Conservation (phyloP, 2,888 invertebrate species). For the Perdita meconis region DNA sequence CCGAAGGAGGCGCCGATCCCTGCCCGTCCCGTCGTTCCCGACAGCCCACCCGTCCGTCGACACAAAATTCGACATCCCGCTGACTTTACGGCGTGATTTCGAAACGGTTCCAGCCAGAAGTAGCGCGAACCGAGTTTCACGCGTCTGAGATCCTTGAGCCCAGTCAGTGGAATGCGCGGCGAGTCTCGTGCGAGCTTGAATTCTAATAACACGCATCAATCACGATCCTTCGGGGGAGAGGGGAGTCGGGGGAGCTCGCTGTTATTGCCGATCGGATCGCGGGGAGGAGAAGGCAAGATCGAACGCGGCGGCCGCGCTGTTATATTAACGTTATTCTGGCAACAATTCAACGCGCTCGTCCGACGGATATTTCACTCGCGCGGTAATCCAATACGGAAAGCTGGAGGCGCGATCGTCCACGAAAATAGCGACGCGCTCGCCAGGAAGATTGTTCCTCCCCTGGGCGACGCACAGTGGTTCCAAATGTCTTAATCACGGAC, state of each 20-base stretch:
- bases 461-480: too few relatives aligned
- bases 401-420: background rate
- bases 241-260: conserved; percentile 31
- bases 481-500: too few relatives aligned
- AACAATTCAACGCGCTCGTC: conserved; percentile 59
- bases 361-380: conserved; percentile 35
- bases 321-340: conserved; percentile 61
- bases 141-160: conserved; percentile 50
- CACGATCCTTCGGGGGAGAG: conserved; percentile 14
- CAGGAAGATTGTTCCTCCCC: too few relatives aligned
- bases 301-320: conserved; percentile 9
- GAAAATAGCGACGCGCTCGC: too few relatives aligned
- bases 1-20: too few relatives aligned
- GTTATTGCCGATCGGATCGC: conserved; percentile 24
- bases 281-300: background rate
- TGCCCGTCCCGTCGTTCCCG: too few relatives aligned
- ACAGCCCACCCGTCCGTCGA: background rate
- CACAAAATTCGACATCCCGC: background rate
- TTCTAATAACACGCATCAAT: conserved; percentile 52
- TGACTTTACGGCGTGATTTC: too few relatives aligned
- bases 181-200: conserved; percentile 47
- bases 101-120: background rate
- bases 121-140: conserved; percentile 1
- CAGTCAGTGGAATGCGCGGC: conserved; percentile 53
- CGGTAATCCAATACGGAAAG: conserved; percentile 42